These are phyloP conservation scores for Chionoecetes opilio DNA, from an alignment of 1,140 invertebrate genomes.

Conservation along the genomic window DNA sequence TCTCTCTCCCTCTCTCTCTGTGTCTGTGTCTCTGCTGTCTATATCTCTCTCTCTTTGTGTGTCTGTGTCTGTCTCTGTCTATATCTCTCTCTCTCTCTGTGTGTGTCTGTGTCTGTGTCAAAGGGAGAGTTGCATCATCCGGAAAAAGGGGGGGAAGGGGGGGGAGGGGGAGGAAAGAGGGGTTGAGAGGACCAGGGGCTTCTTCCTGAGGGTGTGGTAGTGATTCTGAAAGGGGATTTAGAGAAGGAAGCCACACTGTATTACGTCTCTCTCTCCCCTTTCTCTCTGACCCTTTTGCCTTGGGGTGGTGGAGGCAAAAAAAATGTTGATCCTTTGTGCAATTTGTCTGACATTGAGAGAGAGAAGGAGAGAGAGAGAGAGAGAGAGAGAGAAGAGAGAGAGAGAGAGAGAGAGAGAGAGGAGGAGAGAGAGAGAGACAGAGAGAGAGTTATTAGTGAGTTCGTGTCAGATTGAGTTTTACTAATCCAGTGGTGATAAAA, in stretches of 20 bases:
- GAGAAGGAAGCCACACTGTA: no score
- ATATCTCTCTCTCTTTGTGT: no score
- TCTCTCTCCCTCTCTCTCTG: neutral
- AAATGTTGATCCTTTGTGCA: neutral
- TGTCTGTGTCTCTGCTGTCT: no score
- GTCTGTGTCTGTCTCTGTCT: no score
- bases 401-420: neutral
- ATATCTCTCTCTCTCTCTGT: no score
- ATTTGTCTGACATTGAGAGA: neutral
- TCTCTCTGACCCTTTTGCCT: no score
- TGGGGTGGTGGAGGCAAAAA: neutral
- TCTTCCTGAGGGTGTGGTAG: no score
- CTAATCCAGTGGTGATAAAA: conserved; percentile 34
- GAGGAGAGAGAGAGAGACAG: neutral
- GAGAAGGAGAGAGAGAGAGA: neutral
- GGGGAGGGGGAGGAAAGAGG: neutral
- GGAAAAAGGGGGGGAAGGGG: neutral
- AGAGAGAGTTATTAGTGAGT: neutral
- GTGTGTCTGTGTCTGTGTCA: conserved; percentile 9
- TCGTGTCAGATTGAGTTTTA: neutral
- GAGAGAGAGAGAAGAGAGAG: neutral
- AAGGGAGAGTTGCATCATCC: no score
- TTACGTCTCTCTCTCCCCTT: no score
- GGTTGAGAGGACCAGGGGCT: no score
- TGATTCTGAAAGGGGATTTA: no score